Evolutionary conservation across 1,140 invertebrate species (phyloP), one percentile per base, ranked within the genome.

Genomic region (Hylyphantes graminicola): DNA sequence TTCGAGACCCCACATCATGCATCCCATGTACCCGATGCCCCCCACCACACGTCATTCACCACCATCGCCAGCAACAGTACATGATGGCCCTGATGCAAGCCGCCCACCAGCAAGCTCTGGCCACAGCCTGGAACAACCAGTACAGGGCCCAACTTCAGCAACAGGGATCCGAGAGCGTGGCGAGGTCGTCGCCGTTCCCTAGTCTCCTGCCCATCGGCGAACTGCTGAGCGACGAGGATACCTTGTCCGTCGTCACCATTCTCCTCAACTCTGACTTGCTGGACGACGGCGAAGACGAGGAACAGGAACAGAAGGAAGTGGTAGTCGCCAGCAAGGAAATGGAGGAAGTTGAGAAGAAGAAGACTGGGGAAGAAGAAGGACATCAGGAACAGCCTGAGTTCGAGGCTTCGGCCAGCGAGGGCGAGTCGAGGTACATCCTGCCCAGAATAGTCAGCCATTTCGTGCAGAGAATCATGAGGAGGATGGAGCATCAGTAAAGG

Each of bases 401-500:
- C 35, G 70, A 82, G 19, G 51, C 54, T 15, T 50, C 80, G 15
- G 50, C 54, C 8, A 82, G 70, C 17, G 80, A 82, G 17, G 9
- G 54, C 57, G 80, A 82, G 55, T 74, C 72, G 7, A 17, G 68
- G 7, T 81, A 81, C 15, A 75, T 82, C 13, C 50, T 82, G 8
- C 80, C 80, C 3, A 12, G 80, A 55, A 82, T 82, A 17, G 61
- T 75, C 13, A 48, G 61, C 13, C 72, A 82, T 12, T 55, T 82
- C 51, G 80, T 82, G 15, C 80, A 82, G 35, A 63, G 80, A 67
- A 12, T 82, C 17, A 54, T 82, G 50, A 75, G 70, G 50, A 82
- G 80, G 19, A 72, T 70, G n/a, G 80, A 82, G n/a, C 48, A 75
- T 35, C 70, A 82, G 17, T 80, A 57, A 80, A 63, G n/a, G 55